Base-by-base conservation (phyloP, 2,113 vertebrate genomes). In the Eclectus roratus region DNA sequence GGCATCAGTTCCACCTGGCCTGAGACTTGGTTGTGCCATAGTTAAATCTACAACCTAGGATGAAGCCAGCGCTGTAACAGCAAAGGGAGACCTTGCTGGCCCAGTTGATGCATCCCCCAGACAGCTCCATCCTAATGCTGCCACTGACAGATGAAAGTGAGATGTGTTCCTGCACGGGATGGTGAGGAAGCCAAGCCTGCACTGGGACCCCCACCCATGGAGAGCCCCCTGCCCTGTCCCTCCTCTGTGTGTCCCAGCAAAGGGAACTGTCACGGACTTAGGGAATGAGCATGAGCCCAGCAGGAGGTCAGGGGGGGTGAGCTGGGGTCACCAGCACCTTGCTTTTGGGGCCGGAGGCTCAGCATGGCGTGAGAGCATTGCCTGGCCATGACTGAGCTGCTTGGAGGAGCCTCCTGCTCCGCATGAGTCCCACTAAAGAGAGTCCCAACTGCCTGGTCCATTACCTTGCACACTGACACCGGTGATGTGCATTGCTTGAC, bases 381-480 rank as follows among this genome's bases (percentile, higher is more conserved):
- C 55, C 8, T 12, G 81, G 50, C 72, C 11, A 0, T 52, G 47
- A 5, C 0, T 0, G 44, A 41, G 19, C 31, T 46, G 69, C 60
- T 55, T 7, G 0, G 72, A 39, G 29, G 72, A 79, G 33, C 64
- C 71, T 47, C 13, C 29, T 39, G 84, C 77, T 60, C 80, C 27
- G 17, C 31, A 0, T 8, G 64, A 49, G 23, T 7, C n/a, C 23
- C 8, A 1, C 14, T 7, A 14, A 61, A 37, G 19, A 18, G 8
- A 3, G 0, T 29, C 53, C 63, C 71, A 41, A 2, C 15, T 0
- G 0, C 27, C 39, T 3, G 56, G 9, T 27, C 69, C 0, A 0
- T 43, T 14, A 7, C 76, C 46, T 35, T 12, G 49, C 66, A 20
- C 1, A 0, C 52, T 60, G 6, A 2, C 11, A 17, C 24, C 0